Evolutionary conservation across 1,140 invertebrate genomes (phyloP).

Genomic region (Macrocentrus cingulum): DNA sequence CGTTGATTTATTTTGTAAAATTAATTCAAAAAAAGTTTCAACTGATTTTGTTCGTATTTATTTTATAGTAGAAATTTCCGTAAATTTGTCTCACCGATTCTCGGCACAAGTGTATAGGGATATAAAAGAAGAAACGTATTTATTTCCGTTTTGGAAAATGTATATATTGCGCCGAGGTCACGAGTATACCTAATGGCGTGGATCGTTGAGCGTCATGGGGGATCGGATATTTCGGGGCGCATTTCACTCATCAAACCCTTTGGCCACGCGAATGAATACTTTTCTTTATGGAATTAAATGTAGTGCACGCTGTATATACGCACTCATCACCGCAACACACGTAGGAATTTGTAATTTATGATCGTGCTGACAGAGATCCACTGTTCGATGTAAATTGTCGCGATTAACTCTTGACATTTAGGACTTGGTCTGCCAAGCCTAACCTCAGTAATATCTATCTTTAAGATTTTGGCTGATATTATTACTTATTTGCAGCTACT

Average conservation of each 20-base stretch:
- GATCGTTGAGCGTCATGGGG: constrained; percentile 39
- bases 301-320: no score
- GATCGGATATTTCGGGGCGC: constrained; percentile 29
- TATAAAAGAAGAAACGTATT: constrained; percentile 25
- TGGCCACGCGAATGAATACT: constrained; percentile 2
- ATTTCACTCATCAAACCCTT: constrained; percentile 28
- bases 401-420: constrained; percentile 25
- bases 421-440: constrained; percentile 15
- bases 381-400: constrained; percentile 28
- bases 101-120: constrained; percentile 10
- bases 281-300: no score
- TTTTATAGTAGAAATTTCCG: constrained; percentile 33
- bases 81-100: constrained; percentile 23
- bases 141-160: constrained; percentile 36
- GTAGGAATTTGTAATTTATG: constrained; percentile 30
- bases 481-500: no score
- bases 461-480: no score
- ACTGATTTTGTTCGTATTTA: no score
- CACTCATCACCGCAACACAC: constrained; percentile 7
- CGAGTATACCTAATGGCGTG: constrained; percentile 43
- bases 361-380: constrained; percentile 21
- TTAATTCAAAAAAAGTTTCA: no score
- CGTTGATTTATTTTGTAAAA: no score
- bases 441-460: no score
- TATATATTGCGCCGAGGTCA: constrained; percentile 38